Evolutionary conservation across 2,888 invertebrate species (phyloP).

Genomic region (Scotopteryx bipunctaria): DNA sequence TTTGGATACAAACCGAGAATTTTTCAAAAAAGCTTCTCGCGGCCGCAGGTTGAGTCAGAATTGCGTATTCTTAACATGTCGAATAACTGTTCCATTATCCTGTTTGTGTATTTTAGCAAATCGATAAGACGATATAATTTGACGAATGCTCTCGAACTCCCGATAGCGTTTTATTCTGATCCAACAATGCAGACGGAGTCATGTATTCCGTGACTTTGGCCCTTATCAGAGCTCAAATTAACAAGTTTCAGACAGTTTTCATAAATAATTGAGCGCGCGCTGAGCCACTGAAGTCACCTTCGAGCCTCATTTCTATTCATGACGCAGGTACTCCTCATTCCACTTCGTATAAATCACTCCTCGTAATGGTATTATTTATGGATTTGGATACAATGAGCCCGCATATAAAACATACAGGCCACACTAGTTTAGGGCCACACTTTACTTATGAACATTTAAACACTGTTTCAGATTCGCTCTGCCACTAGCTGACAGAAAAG

Average conservation of each 20-base stretch:
- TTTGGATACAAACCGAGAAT: slow-evolving; percentile 1
- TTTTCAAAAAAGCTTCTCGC: not conserved
- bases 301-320: slow-evolving; percentile 8
- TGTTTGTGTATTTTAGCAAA: too few relatives aligned
- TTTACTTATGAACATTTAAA: too few relatives aligned
- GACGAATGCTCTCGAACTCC: not conserved
- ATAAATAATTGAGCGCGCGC: slow-evolving; percentile 12
- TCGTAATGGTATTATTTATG: slow-evolving; percentile 1
- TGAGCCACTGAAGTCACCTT: slow-evolving; percentile 10
- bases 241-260: slow-evolving; percentile 13
- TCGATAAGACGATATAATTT: too few relatives aligned
- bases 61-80: not conserved
- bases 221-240: slow-evolving; percentile 3
- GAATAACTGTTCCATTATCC: not conserved
- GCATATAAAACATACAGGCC: not conserved
- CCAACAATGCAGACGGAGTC: not conserved
- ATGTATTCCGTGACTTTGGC: slow-evolving; percentile 6
- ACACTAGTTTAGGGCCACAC: too few relatives aligned
- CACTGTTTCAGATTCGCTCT: too few relatives aligned
- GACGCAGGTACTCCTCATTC: slow-evolving; percentile 4
- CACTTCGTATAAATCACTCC: slow-evolving; percentile 1
- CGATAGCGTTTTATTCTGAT: too few relatives aligned
- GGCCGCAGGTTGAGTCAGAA: not conserved
- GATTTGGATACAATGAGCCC: not conserved
- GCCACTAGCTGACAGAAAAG: too few relatives aligned